phyloP scores from a whole-genome alignment of 1,140 invertebrate genomes.

The Lepidurus arcticus region DNA sequence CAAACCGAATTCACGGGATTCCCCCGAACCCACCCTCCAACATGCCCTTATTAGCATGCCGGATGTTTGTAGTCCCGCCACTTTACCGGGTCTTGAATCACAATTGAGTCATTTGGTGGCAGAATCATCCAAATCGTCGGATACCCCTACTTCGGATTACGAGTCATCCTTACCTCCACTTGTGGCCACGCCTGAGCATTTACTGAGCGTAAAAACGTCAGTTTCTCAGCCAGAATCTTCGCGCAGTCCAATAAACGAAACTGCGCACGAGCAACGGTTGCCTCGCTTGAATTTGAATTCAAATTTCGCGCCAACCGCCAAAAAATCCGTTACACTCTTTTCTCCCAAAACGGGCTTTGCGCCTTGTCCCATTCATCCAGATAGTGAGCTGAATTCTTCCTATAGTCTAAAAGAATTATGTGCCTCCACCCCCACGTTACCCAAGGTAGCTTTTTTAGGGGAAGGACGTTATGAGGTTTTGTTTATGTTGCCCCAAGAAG shows the following conservation, averaged over 20 bases:
- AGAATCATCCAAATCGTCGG: neutral
- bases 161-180: neutral
- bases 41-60: neutral
- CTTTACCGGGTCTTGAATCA: neutral
- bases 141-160: neutral
- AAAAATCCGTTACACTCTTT: slow-evolving; percentile 4
- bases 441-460: slow-evolving; percentile 2
- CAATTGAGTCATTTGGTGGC: neutral
- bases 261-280: neutral
- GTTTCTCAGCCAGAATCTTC: neutral
- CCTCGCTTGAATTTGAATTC: slow-evolving; percentile 9
- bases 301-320: neutral
- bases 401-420: slow-evolving; percentile 10
- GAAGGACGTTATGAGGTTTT: slow-evolving; percentile 22
- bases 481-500: slow-evolving; percentile 21
- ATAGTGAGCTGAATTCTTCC: neutral
- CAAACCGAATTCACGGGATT: neutral
- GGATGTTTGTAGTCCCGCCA: slow-evolving; percentile 8
- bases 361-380: neutral
- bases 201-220: neutral
- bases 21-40: neutral
- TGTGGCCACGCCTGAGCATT: neutral
- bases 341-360: slow-evolving; percentile 5
- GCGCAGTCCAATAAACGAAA: slow-evolving; percentile 6
- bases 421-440: neutral